A percentile compares a stretch with the other conserved stretches of the same genome.
Evolutionary conservation across 2,113 vertebrate genomes (phyloP).

Genomic region (Archilochus colubris): DNA sequence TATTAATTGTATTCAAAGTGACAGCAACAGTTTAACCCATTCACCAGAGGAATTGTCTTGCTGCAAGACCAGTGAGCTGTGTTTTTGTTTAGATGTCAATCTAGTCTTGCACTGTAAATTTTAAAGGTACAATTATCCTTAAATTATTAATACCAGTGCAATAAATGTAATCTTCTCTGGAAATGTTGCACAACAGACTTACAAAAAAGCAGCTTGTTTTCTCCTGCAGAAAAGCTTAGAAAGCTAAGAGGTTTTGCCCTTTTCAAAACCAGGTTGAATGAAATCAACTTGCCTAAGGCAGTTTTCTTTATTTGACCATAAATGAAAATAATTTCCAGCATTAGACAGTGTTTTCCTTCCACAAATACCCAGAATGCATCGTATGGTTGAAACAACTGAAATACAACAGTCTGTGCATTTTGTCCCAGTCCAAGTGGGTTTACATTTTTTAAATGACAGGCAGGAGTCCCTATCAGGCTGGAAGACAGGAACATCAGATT

Average conservation of each 20-base stretch:
- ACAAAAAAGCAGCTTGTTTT: neutral
- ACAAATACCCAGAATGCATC: neutral
- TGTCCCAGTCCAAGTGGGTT: neutral
- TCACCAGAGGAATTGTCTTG: constrained; percentile 67
- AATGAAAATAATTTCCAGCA: constrained; percentile 45
- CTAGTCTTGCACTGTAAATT: constrained; percentile 37
- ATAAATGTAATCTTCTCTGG: constrained; percentile 18
- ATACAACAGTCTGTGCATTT: neutral
- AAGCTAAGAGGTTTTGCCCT: neutral
- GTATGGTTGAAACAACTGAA: neutral
- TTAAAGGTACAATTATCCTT: constrained; percentile 58
- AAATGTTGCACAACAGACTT: neutral
- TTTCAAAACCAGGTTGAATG: constrained; percentile 42
- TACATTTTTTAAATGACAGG: neutral
- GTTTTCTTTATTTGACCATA: constrained; percentile 27
- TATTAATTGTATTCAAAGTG: constrained; percentile 79
- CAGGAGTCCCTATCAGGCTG: neutral
- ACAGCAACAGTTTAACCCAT: constrained; percentile 80
- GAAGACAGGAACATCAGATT: constrained; percentile 8
- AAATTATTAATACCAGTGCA: constrained; percentile 1
- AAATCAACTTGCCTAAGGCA: constrained; percentile 28
- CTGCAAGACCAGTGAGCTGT: constrained; percentile 59
- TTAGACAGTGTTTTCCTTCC: constrained; percentile 22
- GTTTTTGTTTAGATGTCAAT: constrained; percentile 73
- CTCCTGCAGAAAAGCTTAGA: neutral